Conservation (phyloP, 1,140 invertebrate species). For the Wasmannia auropunctata region DNA sequence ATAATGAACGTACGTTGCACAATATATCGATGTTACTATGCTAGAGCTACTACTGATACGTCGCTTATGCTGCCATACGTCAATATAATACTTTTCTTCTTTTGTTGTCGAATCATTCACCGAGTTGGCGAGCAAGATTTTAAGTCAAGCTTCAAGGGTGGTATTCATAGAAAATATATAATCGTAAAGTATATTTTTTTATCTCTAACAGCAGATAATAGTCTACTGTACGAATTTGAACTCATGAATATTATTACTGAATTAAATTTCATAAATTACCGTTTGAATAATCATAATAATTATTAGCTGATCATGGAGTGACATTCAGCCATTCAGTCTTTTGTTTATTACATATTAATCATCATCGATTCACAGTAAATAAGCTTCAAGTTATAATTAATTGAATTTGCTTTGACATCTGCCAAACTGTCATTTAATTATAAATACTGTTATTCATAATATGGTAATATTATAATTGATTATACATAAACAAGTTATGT, state of each 20-base stretch:
- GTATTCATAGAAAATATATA: slow-evolving; percentile 31
- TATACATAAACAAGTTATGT: neutral
- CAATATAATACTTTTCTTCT: slow-evolving; percentile 51
- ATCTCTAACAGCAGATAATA: slow-evolving; percentile 11
- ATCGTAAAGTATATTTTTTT: neutral
- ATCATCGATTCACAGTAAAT: neutral
- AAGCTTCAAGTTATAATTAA: neutral
- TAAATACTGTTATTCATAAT: neutral
- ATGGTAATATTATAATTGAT: neutral
- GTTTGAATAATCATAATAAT: neutral
- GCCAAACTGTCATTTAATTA: neutral
- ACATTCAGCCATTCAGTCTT: neutral
- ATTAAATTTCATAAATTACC: neutral
- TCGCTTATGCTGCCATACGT: slow-evolving; percentile 74
- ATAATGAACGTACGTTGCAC: slow-evolving; percentile 43
- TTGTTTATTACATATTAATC: neutral
- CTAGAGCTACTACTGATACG: slow-evolving; percentile 41
- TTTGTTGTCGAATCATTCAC: neutral
- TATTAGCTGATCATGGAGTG: slow-evolving; percentile 3
- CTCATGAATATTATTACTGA: neutral
- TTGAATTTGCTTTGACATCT: neutral
- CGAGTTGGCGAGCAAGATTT: neutral
- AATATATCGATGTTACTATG: slow-evolving; percentile 43
- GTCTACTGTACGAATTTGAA: neutral
- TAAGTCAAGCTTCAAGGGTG: neutral